phyloP scores from a whole-genome alignment of 2,797 vertebrate genomes.

The Enteromius viviparus region DNA sequence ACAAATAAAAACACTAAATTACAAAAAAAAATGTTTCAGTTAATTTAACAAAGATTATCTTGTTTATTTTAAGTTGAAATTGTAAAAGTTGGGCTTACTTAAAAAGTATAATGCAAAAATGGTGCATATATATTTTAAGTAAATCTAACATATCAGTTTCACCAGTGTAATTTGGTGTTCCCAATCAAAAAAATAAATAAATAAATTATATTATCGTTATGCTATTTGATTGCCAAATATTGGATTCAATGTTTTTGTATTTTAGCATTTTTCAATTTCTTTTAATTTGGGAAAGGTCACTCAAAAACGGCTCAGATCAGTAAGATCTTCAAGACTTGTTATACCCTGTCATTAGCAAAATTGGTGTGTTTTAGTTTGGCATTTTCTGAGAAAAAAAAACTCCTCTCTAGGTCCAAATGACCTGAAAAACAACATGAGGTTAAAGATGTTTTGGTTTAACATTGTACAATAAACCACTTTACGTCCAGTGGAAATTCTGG shows the following conservation, averaged over 20 bases:
- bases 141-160: too few species aligned
- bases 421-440: neutral
- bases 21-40: too few species aligned
- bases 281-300: neutral
- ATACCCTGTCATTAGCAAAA: neutral
- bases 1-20: too few species aligned
- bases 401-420: neutral
- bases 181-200: neutral
- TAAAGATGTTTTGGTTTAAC: neutral
- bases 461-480: neutral
- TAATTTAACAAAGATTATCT: too few species aligned
- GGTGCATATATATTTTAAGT: too few species aligned
- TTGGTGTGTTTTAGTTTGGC: neutral
- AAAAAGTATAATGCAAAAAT: too few species aligned
- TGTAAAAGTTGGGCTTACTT: too few species aligned
- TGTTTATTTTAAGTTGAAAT: too few species aligned
- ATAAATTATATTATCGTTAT: neutral
- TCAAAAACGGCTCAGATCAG: neutral
- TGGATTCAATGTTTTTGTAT: neutral
- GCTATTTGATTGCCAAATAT: neutral
- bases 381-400: neutral
- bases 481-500: neutral
- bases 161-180: neutral
- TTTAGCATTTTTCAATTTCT: neutral
- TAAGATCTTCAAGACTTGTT: neutral